Evolutionary conservation across 2,113 vertebrate genomes (phyloP), one percentile per base, ranked within the genome.

Genomic region (Grallaria varia): DNA sequence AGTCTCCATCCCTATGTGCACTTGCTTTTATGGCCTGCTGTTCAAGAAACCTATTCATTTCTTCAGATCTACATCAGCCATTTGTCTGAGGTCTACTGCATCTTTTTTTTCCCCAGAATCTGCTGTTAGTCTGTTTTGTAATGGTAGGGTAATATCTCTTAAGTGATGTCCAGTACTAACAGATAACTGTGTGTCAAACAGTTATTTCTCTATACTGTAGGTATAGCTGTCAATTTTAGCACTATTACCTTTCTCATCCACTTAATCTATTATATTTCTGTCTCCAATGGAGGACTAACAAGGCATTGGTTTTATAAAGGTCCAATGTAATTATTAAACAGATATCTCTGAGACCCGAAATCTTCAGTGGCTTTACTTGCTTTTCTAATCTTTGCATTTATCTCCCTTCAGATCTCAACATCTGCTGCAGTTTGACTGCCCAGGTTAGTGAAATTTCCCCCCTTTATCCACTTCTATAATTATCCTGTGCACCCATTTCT

Each of bases 351-450:
- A 90, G 68, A 91, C 44, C 60, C 87, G 82, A 74, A 59, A 33
- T 89, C 95, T 95, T 91, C 87, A 80, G 19, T 90, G 86, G 35
- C 91, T 98, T 92, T 95, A 95, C 96, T 96, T 97, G 97, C 96
- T 97, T 97, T 97, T 97, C 97, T 98, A 98, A 98, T 97, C 96
- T 97, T 97, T 97, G 95, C 97, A 97, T 98, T 98, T 98, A 98
- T 98, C 97, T 98, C 93, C 97, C 98, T 98, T 97, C 97, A 98
- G 97, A 97, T 98, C 91, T 97, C 98, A 96, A 97, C 97, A 97
- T 97, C 97, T 98, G 97, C 97, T 97, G 97, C 97, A 97, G 86
- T 97, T 97, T 98, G 97, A 95, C 94, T 97, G 79, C 96, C 66
- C 98, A 98, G 98, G 98, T 98, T 96, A 98, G 97, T 98, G 97